Conservation (phyloP, 2,797 vertebrate genomes). For the Pseudochirops cupreus region DNA sequence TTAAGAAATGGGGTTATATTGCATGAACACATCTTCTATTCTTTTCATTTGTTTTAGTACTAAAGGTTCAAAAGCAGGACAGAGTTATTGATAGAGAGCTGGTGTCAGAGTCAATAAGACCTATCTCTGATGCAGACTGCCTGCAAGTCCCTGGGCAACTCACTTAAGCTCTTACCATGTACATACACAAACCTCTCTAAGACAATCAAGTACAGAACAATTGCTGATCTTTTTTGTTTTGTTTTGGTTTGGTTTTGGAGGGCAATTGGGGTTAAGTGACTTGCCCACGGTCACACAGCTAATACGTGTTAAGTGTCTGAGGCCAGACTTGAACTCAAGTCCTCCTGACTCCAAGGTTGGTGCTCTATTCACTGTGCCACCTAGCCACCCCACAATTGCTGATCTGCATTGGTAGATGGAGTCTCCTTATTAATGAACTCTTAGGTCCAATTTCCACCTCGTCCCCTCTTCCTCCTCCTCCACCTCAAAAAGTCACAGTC, state of each 20-base stretch:
- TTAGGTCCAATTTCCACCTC: not conserved
- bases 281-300: no score
- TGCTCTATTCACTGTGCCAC: no score
- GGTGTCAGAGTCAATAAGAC: not conserved
- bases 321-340: no score
- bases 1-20: constrained; percentile 12
- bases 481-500: constrained; percentile 6
- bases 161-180: not conserved
- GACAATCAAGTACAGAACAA: not conserved
- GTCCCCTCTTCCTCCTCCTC: not conserved
- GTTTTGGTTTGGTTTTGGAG: no score
- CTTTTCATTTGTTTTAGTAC: not conserved
- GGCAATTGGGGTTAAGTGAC: no score
- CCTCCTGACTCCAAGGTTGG: no score
- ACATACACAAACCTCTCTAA: not conserved
- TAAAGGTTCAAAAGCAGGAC: not conserved
- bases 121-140: not conserved
- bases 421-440: not conserved
- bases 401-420: not conserved
- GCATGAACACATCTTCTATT: constrained; percentile 35
- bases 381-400: not conserved
- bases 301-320: no score
- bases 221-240: no score
- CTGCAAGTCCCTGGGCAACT: not conserved
- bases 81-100: not conserved